Evolutionary conservation across 2,113 vertebrate genomes (phyloP).

Genomic region (Lathamus discolor): DNA sequence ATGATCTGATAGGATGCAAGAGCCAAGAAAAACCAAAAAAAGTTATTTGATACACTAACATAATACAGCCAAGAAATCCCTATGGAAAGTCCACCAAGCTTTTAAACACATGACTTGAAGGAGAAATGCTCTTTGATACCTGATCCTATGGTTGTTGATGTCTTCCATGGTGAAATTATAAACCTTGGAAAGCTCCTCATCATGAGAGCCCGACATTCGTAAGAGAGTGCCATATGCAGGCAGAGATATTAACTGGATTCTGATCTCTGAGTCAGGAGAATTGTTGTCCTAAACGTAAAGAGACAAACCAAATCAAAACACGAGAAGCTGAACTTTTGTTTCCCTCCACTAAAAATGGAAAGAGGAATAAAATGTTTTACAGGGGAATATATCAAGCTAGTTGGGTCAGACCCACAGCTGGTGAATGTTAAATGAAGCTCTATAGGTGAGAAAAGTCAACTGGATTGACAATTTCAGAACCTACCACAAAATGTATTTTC

Average conservation of each 20-base stretch:
- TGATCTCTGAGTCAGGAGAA: slow-evolving; percentile 85
- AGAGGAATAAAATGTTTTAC: background rate
- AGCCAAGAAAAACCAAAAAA: background rate
- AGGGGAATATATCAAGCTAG: background rate
- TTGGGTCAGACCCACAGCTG: background rate
- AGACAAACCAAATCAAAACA: background rate
- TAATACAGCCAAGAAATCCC: background rate
- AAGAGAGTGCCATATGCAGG: slow-evolving; percentile 88
- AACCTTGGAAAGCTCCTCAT: slow-evolving; percentile 81
- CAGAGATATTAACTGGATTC: slow-evolving; percentile 86
- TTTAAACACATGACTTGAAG: background rate
- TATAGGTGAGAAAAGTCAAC: background rate
- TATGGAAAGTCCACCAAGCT: background rate
- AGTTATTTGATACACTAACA: background rate
- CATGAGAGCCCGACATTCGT: slow-evolving; percentile 50
- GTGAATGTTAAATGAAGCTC: background rate
- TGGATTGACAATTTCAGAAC: background rate
- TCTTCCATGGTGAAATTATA: slow-evolving; percentile 95
- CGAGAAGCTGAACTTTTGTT: background rate
- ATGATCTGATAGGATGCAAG: background rate
- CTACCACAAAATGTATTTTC: background rate
- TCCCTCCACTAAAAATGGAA: background rate
- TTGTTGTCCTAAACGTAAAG: slow-evolving; percentile 79
- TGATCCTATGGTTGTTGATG: slow-evolving; percentile 84
- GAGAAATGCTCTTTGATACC: slow-evolving; percentile 68